phyloP scores from a whole-genome alignment of 2,888 invertebrate species.

The Chrysolina haemoptera region DNA sequence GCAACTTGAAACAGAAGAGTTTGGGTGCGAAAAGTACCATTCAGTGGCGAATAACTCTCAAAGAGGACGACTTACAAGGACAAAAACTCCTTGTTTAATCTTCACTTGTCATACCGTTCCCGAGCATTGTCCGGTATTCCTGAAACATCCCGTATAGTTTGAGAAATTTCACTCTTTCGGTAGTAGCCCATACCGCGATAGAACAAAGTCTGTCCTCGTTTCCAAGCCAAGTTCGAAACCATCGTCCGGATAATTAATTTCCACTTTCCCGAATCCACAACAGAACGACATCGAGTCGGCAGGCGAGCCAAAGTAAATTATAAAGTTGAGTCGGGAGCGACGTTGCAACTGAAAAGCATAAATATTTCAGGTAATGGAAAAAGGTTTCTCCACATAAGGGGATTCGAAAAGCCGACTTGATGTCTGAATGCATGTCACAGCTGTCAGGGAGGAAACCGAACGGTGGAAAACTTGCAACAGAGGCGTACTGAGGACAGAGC shows the following conservation, averaged over 20 bases:
- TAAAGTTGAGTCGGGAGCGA: slow-evolving; percentile 46
- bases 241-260: slow-evolving; percentile 6
- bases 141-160: too few relatives aligned
- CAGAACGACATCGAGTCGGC: background rate
- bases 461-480: slow-evolving; percentile 40
- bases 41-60: too few relatives aligned
- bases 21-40: too few relatives aligned
- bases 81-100: too few relatives aligned
- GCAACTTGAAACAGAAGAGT: too few relatives aligned
- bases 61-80: too few relatives aligned
- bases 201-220: background rate
- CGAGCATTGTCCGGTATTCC: too few relatives aligned
- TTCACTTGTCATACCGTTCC: too few relatives aligned
- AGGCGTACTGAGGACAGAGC: background rate
- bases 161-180: too few relatives aligned
- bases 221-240: background rate
- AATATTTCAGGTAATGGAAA: slow-evolving; percentile 57
- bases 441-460: slow-evolving; percentile 49
- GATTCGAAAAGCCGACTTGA: slow-evolving; percentile 50
- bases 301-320: slow-evolving; percentile 44
- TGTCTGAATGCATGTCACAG: slow-evolving; percentile 55
- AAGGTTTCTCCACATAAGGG: slow-evolving; percentile 51
- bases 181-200: background rate
- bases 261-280: slow-evolving; percentile 13
- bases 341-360: slow-evolving; percentile 55